Base-by-base conservation (phyloP, 2,113 vertebrate species). In the Phyllostomus hastatus region DNA sequence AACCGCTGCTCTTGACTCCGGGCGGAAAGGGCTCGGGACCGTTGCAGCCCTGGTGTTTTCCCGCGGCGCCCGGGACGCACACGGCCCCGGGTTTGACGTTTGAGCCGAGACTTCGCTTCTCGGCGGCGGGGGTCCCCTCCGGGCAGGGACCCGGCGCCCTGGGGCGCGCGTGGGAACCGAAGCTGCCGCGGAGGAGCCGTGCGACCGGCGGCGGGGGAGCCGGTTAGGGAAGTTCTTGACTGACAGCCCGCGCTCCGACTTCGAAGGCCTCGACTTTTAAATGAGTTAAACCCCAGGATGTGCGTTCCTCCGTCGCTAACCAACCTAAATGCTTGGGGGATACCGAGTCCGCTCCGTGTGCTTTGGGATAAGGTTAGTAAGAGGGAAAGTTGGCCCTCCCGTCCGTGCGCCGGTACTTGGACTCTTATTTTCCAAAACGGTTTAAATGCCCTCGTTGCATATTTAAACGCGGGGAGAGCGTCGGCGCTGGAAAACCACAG, bases 331-430 rank as follows among this genome's bases (percentile, higher is more conserved):
- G 8, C 19, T 59, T 67, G 4, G 28, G 16, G 35, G 5, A 28
- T 41, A 2, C 4, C 0, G 28, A 4, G 10, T 31, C 16, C 19
- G 0, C 11, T 75, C 38, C 31, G 3, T 28, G 73, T 54, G 0
- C 84, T 76, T 91, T 46, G 41, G 20, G 33, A 7, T 15, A 19
- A 90, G 54, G 7, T 28, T 20, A 3, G 61, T n/a, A 59, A 22
- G 17, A 3, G 7, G 57, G 67, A 48, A 61, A 85, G 20, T 46
- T 3, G 91, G n/a, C 28, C 35, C 17, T 33, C 24, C 43, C 73
- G 5, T 9, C 28, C 10, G 5, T 7, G 85, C 38, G 6, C 16
- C 26, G 80, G 78, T 69, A 46, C 61, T 81, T 35, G 11, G 31
- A 59, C 73, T 43, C 72, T 35, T 17, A 10, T 93, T 75, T 76